Evolutionary conservation across 1,140 invertebrate species (phyloP), one percentile per base, ranked within the genome.

Genomic region (Caerostris darwini): DNA sequence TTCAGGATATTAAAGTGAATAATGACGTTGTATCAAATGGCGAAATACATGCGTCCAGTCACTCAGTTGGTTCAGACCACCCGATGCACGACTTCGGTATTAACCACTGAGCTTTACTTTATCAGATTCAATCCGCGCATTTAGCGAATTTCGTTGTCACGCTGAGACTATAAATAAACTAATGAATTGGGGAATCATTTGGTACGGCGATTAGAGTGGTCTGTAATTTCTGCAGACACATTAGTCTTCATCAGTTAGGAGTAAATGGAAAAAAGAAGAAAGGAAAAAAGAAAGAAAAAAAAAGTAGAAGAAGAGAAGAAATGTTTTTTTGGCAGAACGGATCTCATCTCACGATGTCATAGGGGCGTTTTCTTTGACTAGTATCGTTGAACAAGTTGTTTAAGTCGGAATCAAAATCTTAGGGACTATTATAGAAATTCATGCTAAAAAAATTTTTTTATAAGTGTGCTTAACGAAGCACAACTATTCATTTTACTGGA

Each of bases 121-220:
- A 93, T 93, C 91, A 86, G 91, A 93, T 93, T 17, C 61, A 71
- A 93, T 93, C 91, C 82, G 82, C 83, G 91, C 91, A 93, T 93
- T 93, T 93, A 93, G 91, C 61, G 91, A 93, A 93, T 93, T 86
- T 69, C 91, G 82, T 86, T 93, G 91, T 93, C 91, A 93, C 91
- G 91, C 91, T 87, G 83, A 19, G 91, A 93, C 91, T 93, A 93
- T 93, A 93, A 93, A 93, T 93, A 93, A 93, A 93, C 91, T 93
- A 93, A 93, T 93, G 91, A 93, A 93, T 93, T 93, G 91, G 91
- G 58, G 83, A 93, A 93, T 93, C 71, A 93, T 93, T 93, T 93
- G 82, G 82, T 93, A 93, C 91, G 64, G 61, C 64, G 83, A 93
- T 92, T 64, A 58, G 77, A 92, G 90, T 64, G 83, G 17, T 50